A percentile compares a stretch with the other conserved stretches of the same genome.
Evolutionary conservation across 2,797 vertebrate genomes (phyloP).

Genomic region (Xyrichtys novacula): DNA sequence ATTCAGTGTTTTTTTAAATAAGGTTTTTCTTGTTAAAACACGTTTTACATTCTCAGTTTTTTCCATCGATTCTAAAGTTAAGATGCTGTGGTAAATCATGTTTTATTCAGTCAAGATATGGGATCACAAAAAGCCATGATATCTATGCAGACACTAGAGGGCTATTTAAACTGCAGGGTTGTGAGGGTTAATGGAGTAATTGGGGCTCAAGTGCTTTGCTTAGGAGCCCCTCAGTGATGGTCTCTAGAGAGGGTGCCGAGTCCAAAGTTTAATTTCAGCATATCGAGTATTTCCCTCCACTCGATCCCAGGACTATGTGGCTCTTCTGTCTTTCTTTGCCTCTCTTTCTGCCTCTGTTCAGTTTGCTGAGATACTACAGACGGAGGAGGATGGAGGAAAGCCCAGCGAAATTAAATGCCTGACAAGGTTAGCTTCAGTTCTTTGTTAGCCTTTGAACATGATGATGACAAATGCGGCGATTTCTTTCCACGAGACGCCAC

Average conservation of each 20-base stretch:
- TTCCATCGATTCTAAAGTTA: too few relatives aligned
- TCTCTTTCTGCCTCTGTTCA: neutral
- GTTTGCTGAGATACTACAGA: conserved; percentile 4
- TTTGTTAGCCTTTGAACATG: conserved; percentile 25
- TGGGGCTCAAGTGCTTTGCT: conserved; percentile 18
- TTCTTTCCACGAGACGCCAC: conserved; percentile 43
- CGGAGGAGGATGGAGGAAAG: conserved; percentile 20
- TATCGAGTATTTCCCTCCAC: conserved; percentile 7
- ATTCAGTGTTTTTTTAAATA: too few relatives aligned
- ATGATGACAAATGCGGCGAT: conserved; percentile 61
- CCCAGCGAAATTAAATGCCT: conserved; percentile 64
- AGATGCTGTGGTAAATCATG: too few relatives aligned
- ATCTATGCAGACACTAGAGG: neutral
- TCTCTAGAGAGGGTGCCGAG: neutral
- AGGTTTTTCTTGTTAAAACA: too few relatives aligned
- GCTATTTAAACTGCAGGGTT: neutral
- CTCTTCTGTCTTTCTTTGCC: conserved; percentile 6
- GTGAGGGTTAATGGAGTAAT: neutral
- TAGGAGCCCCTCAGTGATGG: conserved; percentile 13
- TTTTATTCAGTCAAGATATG: too few relatives aligned
- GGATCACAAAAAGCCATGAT: neutral
- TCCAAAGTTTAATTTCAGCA: neutral
- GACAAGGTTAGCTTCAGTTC: conserved; percentile 55
- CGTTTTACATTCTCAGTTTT: too few relatives aligned
- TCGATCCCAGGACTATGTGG: conserved; percentile 20